phyloP scores from a whole-genome alignment of 1,140 invertebrate genomes.

The Diabrotica virgifera region DNA sequence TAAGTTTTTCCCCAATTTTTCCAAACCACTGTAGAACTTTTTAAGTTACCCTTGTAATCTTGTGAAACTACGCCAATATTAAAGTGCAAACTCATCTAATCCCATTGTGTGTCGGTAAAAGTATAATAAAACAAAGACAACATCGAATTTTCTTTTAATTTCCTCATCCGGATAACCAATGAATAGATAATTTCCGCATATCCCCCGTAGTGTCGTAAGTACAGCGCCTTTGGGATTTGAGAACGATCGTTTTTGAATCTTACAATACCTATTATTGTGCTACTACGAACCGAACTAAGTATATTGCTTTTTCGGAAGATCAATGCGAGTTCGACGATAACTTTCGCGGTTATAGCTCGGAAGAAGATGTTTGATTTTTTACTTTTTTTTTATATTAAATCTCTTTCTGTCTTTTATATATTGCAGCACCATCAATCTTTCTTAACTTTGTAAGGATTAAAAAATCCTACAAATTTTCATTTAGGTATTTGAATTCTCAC shows the following conservation, averaged over 20 bases:
- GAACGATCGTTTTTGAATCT: slow-evolving; percentile 31
- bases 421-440: too few relatives aligned
- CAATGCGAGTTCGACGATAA: slow-evolving; percentile 33
- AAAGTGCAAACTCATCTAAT: too few relatives aligned
- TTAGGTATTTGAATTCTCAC: too few relatives aligned
- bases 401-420: too few relatives aligned
- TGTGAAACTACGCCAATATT: too few relatives aligned
- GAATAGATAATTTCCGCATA: neutral
- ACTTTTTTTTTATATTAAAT: neutral
- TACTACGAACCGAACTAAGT: slow-evolving; percentile 29
- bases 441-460: too few relatives aligned
- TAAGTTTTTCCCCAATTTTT: too few relatives aligned
- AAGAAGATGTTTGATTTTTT: neutral
- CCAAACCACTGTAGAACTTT: too few relatives aligned
- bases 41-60: too few relatives aligned
- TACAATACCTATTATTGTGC: slow-evolving; percentile 41
- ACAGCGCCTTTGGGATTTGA: slow-evolving; percentile 14
- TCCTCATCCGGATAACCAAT: neutral
- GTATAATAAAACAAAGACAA: too few relatives aligned
- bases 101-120: too few relatives aligned
- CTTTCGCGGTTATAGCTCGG: slow-evolving; percentile 11
- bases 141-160: neutral
- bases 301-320: slow-evolving; percentile 41
- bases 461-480: too few relatives aligned
- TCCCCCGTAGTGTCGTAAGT: slow-evolving; percentile 8